Evolutionary conservation across 2,888 invertebrate genomes (phyloP).

Genomic region (Arge pagana): DNA sequence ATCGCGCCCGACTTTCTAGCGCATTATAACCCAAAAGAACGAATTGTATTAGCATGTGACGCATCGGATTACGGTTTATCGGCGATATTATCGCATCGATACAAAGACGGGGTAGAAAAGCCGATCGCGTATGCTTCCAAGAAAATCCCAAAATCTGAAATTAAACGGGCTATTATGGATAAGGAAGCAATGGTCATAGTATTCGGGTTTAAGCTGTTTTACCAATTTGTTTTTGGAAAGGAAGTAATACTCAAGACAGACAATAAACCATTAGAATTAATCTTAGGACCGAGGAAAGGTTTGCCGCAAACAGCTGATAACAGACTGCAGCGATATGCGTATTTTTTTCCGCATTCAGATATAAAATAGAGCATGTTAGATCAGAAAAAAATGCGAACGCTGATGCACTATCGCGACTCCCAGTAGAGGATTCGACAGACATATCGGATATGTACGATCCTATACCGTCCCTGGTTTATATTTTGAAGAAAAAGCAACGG

Average conservation of each 20-base stretch:
- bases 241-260: conserved; percentile 11
- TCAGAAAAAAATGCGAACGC: neutral
- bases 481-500: neutral
- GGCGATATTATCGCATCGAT: conserved; percentile 28
- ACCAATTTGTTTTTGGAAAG: conserved; percentile 11
- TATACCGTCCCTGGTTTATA: conserved; percentile 10
- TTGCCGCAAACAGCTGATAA: conserved; percentile 22
- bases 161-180: conserved; percentile 13
- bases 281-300: conserved; percentile 17
- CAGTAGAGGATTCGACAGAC: conserved; percentile 10
- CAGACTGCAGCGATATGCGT: conserved; percentile 17
- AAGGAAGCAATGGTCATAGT: conserved; percentile 16
- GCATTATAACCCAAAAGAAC: conserved; percentile 28
- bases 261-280: conserved; percentile 12
- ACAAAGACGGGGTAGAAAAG: conserved; percentile 25
- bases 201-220: conserved; percentile 21
- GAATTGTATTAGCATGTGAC: conserved; percentile 28
- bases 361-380: neutral
- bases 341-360: conserved; percentile 19
- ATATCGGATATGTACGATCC: conserved; percentile 2
- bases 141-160: conserved; percentile 18
- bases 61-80: conserved; percentile 28
- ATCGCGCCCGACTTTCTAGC: conserved; percentile 27
- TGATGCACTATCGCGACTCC: conserved; percentile 5
- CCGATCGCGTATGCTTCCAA: conserved; percentile 22